Evolutionary conservation across 2,113 vertebrate genomes (phyloP).

Genomic region (Scophthalmus maximus): DNA sequence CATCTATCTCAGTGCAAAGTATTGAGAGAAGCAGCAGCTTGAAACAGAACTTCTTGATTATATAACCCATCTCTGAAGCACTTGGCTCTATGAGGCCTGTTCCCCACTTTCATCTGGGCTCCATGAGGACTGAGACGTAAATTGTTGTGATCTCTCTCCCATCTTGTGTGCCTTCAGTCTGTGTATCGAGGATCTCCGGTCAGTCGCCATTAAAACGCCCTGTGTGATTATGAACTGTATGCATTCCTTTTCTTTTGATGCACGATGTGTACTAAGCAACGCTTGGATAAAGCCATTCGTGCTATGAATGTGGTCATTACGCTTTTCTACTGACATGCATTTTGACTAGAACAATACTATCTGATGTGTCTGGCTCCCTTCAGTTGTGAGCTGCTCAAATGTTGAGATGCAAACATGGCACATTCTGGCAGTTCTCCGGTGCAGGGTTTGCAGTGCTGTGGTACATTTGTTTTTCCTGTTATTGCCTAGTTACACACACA

Average conservation of each 20-base stretch:
- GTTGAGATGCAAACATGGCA: conserved; percentile 21
- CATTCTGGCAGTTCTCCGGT: conserved; percentile 9
- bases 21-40: conserved; percentile 40
- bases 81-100: conserved; percentile 45
- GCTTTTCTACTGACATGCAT: conserved; percentile 33
- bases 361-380: conserved; percentile 12
- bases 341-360: conserved; percentile 21
- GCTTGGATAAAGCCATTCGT: conserved; percentile 34
- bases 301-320: conserved; percentile 1
- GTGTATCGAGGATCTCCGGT: conserved; percentile 97
- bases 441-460: conserved; percentile 38
- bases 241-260: conserved; percentile 58
- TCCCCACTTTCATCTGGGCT: conserved; percentile 57
- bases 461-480: conserved; percentile 44
- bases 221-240: conserved; percentile 58
- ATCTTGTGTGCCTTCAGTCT: conserved; percentile 84
- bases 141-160: conserved; percentile 75
- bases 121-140: conserved; percentile 59
- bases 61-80: conserved; percentile 61
- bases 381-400: conserved; percentile 11
- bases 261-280: conserved; percentile 31
- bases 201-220: conserved; percentile 80
- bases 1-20: neutral
- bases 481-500: too few relatives aligned
- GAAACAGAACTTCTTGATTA: conserved; percentile 52